Percentiles rank a stretch among this genome's conserved stretches.
Evolutionary conservation across 2,797 vertebrate genomes (phyloP).

Genomic region (Spea hammondii): DNA sequence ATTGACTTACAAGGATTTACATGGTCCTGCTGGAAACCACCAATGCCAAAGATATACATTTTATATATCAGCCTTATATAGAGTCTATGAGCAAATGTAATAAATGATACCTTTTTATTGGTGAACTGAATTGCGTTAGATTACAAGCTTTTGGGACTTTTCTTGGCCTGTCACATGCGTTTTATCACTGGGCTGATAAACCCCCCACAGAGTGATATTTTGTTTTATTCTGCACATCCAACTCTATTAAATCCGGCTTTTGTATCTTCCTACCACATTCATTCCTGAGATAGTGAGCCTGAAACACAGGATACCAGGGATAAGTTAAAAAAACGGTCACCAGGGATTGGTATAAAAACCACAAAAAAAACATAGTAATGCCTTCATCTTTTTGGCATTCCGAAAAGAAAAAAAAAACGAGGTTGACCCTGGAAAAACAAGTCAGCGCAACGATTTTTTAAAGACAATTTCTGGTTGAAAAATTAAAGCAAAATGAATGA

Average conservation of each 20-base stretch:
- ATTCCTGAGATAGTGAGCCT: constrained; percentile 42
- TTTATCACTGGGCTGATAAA: no score
- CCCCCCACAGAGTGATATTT: background rate
- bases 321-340: constrained; percentile 34
- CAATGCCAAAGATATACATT: no score
- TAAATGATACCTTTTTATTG: no score
- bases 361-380: constrained; percentile 42
- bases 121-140: no score
- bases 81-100: no score
- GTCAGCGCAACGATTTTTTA: background rate
- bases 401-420: constrained; percentile 26
- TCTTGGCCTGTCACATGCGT: no score
- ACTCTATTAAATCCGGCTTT: constrained; percentile 19
- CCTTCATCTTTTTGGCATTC: constrained; percentile 39
- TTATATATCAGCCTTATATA: no score
- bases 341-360: constrained; percentile 37
- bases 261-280: constrained; percentile 28
- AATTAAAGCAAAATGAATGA: background rate
- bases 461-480: background rate
- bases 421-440: constrained; percentile 12
- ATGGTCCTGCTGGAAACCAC: no score
- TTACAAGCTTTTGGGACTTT: no score
- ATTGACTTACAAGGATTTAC: no score
- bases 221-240: constrained; percentile 30
- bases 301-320: constrained; percentile 31